Base-by-base conservation (phyloP, 2,113 vertebrate genomes). In the Epinephelus moara region DNA sequence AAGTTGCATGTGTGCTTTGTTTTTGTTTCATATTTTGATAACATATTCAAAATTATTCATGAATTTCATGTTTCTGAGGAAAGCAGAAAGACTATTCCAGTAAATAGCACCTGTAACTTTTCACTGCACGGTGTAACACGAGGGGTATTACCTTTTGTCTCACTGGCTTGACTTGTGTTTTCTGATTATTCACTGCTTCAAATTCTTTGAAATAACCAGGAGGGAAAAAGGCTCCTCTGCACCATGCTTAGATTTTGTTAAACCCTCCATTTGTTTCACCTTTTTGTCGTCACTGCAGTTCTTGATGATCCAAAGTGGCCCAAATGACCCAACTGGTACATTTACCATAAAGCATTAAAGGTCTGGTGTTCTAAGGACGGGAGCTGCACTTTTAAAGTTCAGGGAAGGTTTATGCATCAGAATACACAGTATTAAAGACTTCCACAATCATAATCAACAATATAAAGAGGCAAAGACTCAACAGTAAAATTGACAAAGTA, bases 31-130 rank as follows among this genome's bases (percentile, higher is more conserved):
- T n/a, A 62, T 73, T 68, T 49, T 18, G 15, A 50, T 17, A 84
- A 85, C 69, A 85, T 76, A 91, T 84, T 84, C 47, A 84, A 87
- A 87, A 62, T 82, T 87, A 89, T 91, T 91, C 86, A 85, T 86
- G 66, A 42, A 42, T 84, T 78, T 82, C 13, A 23, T 63, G 52
- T 80, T 82, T 85, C 66, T 37, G 1, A 47, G 45, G 10, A 37
- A 60, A 56, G 15, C 37, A 64, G 52, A 42, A 61, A 74, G 6
- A 49, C 45, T 27, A 6, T 80, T 53, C 9, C 49, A 42, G 49
- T 52, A 70, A 86, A 78, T 40, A 37, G 40, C 64, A 62, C 37
- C 71, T 14, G 15, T 56, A 49, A 42, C 67, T 71, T 75, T 55
- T 70, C 69, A 40, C 55, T 23, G 49, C 69, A 3, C 1, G 0